phyloP scores from a whole-genome alignment of 2,888 invertebrate species.

The Amphiduros pacificus region DNA sequence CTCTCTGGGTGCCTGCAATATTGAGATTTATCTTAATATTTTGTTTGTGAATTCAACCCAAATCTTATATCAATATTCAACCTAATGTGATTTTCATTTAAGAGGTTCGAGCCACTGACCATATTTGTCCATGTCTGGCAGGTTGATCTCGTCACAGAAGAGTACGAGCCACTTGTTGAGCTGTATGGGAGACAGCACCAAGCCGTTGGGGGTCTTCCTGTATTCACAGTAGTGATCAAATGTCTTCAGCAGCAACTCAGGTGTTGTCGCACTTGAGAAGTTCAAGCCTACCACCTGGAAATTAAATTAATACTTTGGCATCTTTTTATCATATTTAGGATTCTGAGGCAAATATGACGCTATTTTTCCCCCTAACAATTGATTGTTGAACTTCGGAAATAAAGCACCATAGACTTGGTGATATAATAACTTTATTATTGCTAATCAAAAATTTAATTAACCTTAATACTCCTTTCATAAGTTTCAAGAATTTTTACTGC shows the following conservation, averaged over 20 bases:
- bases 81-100: no score
- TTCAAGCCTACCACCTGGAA: slow-evolving; percentile 89
- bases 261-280: slow-evolving; percentile 99
- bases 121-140: slow-evolving; percentile 98
- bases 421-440: no score
- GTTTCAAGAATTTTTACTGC: not conserved
- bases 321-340: no score
- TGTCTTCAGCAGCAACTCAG: slow-evolving; percentile 94
- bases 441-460: no score
- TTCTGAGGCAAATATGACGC: no score
- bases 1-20: slow-evolving; percentile 73
- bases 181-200: slow-evolving; percentile 89
- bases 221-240: slow-evolving; percentile 99
- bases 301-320: slow-evolving; percentile 11
- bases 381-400: no score
- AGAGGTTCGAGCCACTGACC: slow-evolving; percentile 66
- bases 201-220: slow-evolving; percentile 96
- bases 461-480: no score
- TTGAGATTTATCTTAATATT: not conserved
- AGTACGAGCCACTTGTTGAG: slow-evolving; percentile 97
- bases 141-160: slow-evolving; percentile 99
- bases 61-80: no score
- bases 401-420: no score
- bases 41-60: not conserved
- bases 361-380: no score